phyloP scores from a whole-genome alignment of 2,797 vertebrate species.

The Sebastes kiyomatsui region DNA sequence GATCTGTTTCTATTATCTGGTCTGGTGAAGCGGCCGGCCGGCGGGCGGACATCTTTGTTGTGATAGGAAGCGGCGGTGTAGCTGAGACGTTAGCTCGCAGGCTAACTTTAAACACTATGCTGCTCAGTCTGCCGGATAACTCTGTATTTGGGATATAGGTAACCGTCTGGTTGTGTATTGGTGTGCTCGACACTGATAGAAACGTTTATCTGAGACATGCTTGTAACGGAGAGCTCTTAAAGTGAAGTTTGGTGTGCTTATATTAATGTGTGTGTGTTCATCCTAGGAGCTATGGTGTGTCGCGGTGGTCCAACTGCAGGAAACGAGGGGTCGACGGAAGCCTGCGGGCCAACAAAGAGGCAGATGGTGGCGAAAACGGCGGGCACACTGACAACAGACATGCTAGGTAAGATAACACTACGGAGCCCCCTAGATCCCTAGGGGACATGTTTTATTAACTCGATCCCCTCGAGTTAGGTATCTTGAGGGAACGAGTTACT shows the following conservation, averaged over 20 bases:
- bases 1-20: background rate
- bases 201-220: background rate
- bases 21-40: too few relatives aligned
- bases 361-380: background rate
- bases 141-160: background rate
- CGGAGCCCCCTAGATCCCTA: too few relatives aligned
- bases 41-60: background rate
- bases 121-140: background rate
- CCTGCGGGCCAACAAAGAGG: constrained; percentile 39
- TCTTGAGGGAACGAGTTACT: too few relatives aligned
- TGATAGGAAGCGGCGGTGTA: background rate
- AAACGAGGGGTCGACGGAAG: constrained; percentile 71
- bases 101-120: background rate
- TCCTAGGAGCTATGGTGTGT: constrained; percentile 23
- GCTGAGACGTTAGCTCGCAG: background rate
- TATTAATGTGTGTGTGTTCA: background rate
- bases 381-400: constrained; percentile 38
- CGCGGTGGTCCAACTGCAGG: constrained; percentile 67
- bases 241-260: background rate
- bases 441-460: too few relatives aligned
- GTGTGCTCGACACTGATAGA: background rate
- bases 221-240: background rate
- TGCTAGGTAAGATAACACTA: constrained; percentile 43
- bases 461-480: too few relatives aligned
- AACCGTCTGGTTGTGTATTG: background rate